Conservation (phyloP, 1,140 invertebrate genomes). For the Pogonus chalceus region DNA sequence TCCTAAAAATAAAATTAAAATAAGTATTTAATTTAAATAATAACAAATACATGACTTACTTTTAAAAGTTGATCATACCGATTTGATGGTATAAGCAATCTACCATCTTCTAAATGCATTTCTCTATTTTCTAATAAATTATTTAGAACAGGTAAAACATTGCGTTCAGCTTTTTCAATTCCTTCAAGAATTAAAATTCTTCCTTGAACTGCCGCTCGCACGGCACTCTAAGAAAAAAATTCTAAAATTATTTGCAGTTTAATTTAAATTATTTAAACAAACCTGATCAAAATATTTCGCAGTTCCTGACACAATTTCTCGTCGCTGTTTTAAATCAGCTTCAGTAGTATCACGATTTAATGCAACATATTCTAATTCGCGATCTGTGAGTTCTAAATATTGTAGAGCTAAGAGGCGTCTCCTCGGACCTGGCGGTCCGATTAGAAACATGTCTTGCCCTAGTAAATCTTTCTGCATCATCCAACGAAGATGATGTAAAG, state of each 20-base stretch:
- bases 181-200: conserved; percentile 89
- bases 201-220: conserved; percentile 79
- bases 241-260: neutral
- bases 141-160: conserved; percentile 94
- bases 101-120: conserved; percentile 96
- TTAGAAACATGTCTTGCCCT: conserved; percentile 90
- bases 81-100: conserved; percentile 78
- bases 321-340: conserved; percentile 88
- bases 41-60: conserved; percentile 40
- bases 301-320: conserved; percentile 80
- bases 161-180: conserved; percentile 94
- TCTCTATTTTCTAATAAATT: conserved; percentile 97
- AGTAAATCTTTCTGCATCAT: conserved; percentile 90
- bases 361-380: conserved; percentile 88
- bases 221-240: conserved; percentile 58
- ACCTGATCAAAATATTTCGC: conserved; percentile 92
- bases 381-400: conserved; percentile 76
- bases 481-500: conserved; percentile 78
- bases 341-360: conserved; percentile 93
- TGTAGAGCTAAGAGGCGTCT: conserved; percentile 68
- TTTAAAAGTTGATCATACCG: conserved; percentile 85
- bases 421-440: conserved; percentile 78
- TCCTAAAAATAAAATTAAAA: conserved; percentile 43
- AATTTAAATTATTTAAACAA: conserved; percentile 14
- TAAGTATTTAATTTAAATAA: conserved; percentile 1